phyloP scores from a whole-genome alignment of 30 jellyfish, hydroid and myxozoan species.

The Pelagia noctiluca region DNA sequence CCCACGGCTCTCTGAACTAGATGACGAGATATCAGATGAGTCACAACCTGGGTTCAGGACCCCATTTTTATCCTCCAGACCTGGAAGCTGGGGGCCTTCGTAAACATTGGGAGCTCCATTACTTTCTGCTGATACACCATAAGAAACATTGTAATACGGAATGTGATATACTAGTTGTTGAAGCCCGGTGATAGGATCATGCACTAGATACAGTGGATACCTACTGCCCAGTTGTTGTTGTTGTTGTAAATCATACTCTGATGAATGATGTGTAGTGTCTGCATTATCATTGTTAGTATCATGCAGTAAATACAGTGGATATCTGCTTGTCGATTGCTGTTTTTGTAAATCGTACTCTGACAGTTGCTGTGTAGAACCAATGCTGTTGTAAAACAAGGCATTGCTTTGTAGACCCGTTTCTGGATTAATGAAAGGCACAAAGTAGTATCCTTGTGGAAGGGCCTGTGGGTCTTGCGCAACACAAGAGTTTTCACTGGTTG shows the following conservation, averaged over 20 bases:
- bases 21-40: not conserved
- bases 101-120: no score
- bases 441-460: slow-evolving; percentile 70
- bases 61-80: no score
- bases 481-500: not conserved
- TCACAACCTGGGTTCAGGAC: no score
- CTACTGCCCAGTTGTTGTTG: slow-evolving; percentile 24
- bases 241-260: no score
- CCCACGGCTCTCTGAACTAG: not conserved
- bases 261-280: no score
- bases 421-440: slow-evolving; percentile 49
- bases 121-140: no score
- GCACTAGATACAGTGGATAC: slow-evolving; percentile 53
- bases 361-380: not conserved
- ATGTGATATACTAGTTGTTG: slow-evolving; percentile 38
- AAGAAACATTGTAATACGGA: slow-evolving; percentile 6
- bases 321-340: slow-evolving; percentile 18
- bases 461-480: not conserved
- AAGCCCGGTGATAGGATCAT: slow-evolving; percentile 57
- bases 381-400: not conserved
- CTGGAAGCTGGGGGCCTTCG: no score
- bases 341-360: not conserved
- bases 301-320: slow-evolving; percentile 54
- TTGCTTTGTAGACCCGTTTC: slow-evolving; percentile 3
- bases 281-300: slow-evolving; percentile 55